phyloP scores from a whole-genome alignment of 2,113 vertebrate genomes.

The Nettapus auritus region DNA sequence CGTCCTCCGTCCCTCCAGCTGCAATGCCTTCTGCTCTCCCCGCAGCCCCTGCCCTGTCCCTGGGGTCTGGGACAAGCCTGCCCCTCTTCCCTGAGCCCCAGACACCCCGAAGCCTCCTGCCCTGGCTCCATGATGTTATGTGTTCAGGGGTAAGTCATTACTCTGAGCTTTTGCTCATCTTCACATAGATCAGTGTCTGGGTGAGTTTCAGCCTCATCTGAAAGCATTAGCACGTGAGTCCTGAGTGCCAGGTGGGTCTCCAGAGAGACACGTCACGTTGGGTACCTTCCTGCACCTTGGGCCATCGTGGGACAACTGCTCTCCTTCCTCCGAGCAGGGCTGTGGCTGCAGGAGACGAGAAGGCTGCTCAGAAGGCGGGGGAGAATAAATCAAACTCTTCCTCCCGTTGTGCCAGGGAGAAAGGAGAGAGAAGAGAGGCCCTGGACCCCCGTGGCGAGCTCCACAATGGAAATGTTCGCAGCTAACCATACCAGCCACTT shows the following conservation, averaged over 20 bases:
- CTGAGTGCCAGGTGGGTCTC: background rate
- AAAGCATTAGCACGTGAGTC: constrained; percentile 29
- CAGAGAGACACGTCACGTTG: background rate
- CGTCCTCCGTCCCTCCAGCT: background rate
- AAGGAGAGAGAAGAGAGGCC: background rate
- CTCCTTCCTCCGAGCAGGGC: background rate
- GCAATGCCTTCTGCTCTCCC: background rate
- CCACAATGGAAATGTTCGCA: constrained; percentile 58
- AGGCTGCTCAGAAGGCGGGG: background rate
- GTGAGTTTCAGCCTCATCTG: constrained; percentile 46
- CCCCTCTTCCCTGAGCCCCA: background rate
- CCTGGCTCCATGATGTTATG: background rate
- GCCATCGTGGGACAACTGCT: background rate
- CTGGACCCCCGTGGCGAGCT: constrained; percentile 17
- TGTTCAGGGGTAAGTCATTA: background rate
- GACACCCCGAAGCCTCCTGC: background rate
- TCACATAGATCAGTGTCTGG: background rate
- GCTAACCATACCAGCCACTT: constrained; percentile 25
- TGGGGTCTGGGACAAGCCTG: background rate
- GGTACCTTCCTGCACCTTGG: background rate
- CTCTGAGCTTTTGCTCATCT: constrained; percentile 36
- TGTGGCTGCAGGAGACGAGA: background rate
- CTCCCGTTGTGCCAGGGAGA: constrained; percentile 45
- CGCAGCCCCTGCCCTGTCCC: background rate
- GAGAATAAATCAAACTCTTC: constrained; percentile 52